These are phyloP conservation scores for Thalassoma bifasciatum DNA, from an alignment of 2,113 vertebrate species.

Conservation along the genomic window DNA sequence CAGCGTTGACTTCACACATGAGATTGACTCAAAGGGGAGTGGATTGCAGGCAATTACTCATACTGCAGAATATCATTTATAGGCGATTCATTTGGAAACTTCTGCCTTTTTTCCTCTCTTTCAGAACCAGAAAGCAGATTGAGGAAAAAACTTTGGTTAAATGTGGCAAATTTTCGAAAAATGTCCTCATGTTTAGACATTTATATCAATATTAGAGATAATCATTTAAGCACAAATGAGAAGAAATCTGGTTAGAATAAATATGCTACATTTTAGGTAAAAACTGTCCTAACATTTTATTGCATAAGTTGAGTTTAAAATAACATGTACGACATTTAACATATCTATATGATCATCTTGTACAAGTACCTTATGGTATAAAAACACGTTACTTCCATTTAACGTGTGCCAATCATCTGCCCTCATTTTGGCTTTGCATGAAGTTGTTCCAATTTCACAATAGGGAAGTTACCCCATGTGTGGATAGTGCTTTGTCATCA, in stretches of 20 bases:
- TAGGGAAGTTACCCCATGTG: conserved; percentile 58
- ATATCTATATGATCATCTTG: not conserved
- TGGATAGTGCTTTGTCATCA: conserved; percentile 78
- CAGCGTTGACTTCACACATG: conserved; percentile 81
- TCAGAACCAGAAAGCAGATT: conserved; percentile 25
- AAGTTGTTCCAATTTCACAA: conserved; percentile 62
- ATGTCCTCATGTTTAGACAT: conserved; percentile 13
- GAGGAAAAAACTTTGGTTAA: conserved; percentile 3
- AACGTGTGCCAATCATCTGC: conserved; percentile 51
- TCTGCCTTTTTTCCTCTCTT: conserved; percentile 57
- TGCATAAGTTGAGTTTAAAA: not conserved
- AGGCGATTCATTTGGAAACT: conserved; percentile 72
- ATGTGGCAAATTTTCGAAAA: conserved; percentile 39
- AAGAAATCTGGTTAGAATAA: not conserved
- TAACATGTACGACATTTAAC: not conserved
- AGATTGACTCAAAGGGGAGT: conserved; percentile 82
- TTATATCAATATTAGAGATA: not conserved
- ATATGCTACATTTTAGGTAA: not conserved
- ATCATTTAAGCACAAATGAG: conserved; percentile 8
- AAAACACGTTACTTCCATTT: conserved; percentile 18
- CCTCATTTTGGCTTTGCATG: conserved; percentile 47
- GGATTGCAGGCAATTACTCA: conserved; percentile 82
- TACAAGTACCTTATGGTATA: conserved; percentile 2
- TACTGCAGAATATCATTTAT: conserved; percentile 78
- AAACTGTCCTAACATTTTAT: not conserved